A percentile compares a stretch with the other conserved stretches of the same genome.
Conservation (phyloP, 1,140 invertebrate genomes). For the Eulimnadia texana region DNA sequence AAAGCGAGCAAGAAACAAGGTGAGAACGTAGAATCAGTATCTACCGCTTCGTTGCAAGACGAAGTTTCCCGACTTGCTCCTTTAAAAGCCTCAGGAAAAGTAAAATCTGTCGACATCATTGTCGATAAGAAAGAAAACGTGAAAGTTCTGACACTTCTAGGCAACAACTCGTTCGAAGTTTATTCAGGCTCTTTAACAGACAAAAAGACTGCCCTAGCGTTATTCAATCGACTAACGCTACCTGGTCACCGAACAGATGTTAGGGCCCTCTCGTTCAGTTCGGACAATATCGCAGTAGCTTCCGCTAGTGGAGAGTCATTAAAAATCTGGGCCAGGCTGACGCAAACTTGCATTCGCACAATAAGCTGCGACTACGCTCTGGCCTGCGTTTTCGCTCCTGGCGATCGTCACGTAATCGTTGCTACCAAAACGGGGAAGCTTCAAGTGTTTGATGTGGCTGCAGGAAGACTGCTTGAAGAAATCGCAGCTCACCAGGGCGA, state of each 20-base stretch:
- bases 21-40: conserved; percentile 18
- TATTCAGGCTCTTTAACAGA: conserved; percentile 42
- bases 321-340: conserved; percentile 83
- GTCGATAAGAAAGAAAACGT: conserved; percentile 49
- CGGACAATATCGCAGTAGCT: conserved; percentile 70
- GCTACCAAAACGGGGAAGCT: conserved; percentile 77
- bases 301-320: conserved; percentile 72
- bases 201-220: conserved; percentile 32
- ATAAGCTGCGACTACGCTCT: conserved; percentile 44
- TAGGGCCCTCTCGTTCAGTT: conserved; percentile 70
- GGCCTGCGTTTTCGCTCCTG: conserved; percentile 68
- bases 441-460: conserved; percentile 71
- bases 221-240: conserved; percentile 30
- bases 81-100: conserved; percentile 48
- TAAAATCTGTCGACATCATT: conserved; percentile 47
- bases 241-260: conserved; percentile 82
- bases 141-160: conserved; percentile 32
- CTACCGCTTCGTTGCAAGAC: conserved; percentile 35
- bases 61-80: conserved; percentile 52
- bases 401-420: conserved; percentile 76
- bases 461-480: conserved; percentile 52
- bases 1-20: conserved; percentile 38
- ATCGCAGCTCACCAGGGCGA: conserved; percentile 63
- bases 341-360: conserved; percentile 64
- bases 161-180: conserved; percentile 33